Base-by-base conservation (phyloP, 2,113 vertebrate genomes). In the Corynorhinus townsendii region DNA sequence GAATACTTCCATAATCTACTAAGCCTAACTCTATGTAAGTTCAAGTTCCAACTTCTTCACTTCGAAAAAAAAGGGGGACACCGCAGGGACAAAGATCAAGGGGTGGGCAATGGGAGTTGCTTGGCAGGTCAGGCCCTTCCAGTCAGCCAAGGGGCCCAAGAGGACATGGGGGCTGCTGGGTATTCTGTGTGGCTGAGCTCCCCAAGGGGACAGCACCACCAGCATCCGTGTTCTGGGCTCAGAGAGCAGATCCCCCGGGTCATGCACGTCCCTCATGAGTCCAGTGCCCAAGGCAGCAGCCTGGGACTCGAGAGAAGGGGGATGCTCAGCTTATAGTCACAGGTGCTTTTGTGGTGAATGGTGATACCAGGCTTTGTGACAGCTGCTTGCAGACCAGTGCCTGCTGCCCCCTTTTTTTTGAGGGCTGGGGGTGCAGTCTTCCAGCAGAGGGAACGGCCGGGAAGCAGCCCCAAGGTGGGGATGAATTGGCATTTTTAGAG, bases 251-350 rank as follows among this genome's bases (percentile, higher is more conserved):
- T 33, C 52, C 7, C 69, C 6, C 38, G 14, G 1, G 35, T 19
- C 71, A 7, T 1, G 17, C n/a, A 38, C 17, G 6, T 40, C 17
- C 35, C 11, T 52, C 72, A 11, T 0, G 33, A 35, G 40, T n/a
- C 62, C 10, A 5, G 35, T 45, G 20, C 68, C 30, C 4, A 8
- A 30, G 40, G 49, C 3, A 30, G 62, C 59, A 33, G 75, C 87
- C 75, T 40, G 54, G 40, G 73, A 11, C 22, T 35, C 26, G 12
- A 35, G 47, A 38, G n/a, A 56, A 9, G 19, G 20, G 28, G 3
- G 28, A 3, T 43, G 35, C 22, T 10, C 16, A n/a, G 66, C 40
- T 38, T n/a, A 4, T 4, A 6, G 66, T 47, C 76, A 45, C 66
- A 14, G 1, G 17, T 19, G 47, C n/a, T 26, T 56, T 69, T 7